Evolutionary conservation across 1,140 invertebrate species (phyloP), one percentile per base, ranked within the genome.

Genomic region (Parapsyche elsis): DNA sequence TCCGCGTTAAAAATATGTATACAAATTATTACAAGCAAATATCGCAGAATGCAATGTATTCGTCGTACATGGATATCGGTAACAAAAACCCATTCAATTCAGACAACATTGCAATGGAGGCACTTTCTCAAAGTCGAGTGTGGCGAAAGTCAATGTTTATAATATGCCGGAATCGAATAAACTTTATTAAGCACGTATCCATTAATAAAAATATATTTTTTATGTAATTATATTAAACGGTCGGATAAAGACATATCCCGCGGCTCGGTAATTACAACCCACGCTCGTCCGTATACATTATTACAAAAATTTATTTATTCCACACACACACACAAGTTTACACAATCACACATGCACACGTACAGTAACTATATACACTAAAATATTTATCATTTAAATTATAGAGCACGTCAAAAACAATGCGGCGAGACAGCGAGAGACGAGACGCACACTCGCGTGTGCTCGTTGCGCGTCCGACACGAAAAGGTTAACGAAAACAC

Each of bases 381-480:
- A 81, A 81, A 81, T 79, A 81, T 76, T 79, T 81, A 74, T 76
- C 73, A 81, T 81, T 81, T 79, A 81, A 79, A 81, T 81, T 81
- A 81, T 81, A 81, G 81, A 81, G 81, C 81, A 71, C 38, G 78
- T 81, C 81, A 81, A 59, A 59, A 81, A 81, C 77, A 76, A 81
- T 76, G 57, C 74, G 44, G 24, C 70, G 30, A 24, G 67, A 73
- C 57, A 71, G 75, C 23, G 26, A 44, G n/a, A 57, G 49, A 53
- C 10, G 12, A 53, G 16, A 53, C 16, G 16, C 49, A 16, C 16
- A 14, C 49, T 53, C 49, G 49, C 16, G 49, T 14, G 16, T 53
- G 49, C 49, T 1, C 12, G 12, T 7, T 7, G 30, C 2, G 7
- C 30, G 30, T 4, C 7, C 30, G 30, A 38, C 30, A 38, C 30